Conservation (phyloP, 2,797 vertebrate species). For the Bradypodion ventrale region DNA sequence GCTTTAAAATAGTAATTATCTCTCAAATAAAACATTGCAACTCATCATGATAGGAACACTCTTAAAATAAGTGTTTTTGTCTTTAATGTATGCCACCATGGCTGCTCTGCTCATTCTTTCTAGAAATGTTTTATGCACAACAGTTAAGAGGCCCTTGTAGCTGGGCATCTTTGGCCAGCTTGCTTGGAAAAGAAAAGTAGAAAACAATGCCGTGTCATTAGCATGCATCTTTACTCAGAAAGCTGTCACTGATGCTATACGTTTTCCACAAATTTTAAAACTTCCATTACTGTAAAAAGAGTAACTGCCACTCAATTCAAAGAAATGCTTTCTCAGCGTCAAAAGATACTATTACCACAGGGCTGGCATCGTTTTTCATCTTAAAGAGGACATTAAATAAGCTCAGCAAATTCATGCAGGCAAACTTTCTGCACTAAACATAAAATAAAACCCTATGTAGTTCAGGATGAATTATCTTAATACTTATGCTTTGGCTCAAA, state of each 20-base stretch:
- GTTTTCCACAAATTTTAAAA: slow-evolving; percentile 63
- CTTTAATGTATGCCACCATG: slow-evolving; percentile 33
- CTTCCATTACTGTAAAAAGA: slow-evolving; percentile 67
- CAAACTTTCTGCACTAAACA: slow-evolving; percentile 65
- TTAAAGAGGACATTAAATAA: slow-evolving; percentile 77
- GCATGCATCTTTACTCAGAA: slow-evolving; percentile 44
- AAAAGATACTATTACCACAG: slow-evolving; percentile 71
- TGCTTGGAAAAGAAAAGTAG: slow-evolving; percentile 47
- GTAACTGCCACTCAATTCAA: slow-evolving; percentile 68
- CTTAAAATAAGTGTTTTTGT: slow-evolving; percentile 45
- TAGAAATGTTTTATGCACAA: slow-evolving; percentile 36
- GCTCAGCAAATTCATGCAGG: slow-evolving; percentile 72
- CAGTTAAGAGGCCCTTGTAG: slow-evolving; percentile 43
- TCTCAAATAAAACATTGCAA: slow-evolving; percentile 36
- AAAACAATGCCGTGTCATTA: slow-evolving; percentile 43
- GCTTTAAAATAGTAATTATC: slow-evolving; percentile 41
- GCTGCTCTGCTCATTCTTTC: slow-evolving; percentile 28
- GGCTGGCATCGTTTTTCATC: slow-evolving; percentile 74
- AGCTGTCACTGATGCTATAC: slow-evolving; percentile 53
- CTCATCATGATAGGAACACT: slow-evolving; percentile 23
- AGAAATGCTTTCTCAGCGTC: slow-evolving; percentile 71
- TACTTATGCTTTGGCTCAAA: slow-evolving; percentile 70
- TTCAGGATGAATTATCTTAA: slow-evolving; percentile 76
- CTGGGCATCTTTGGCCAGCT: slow-evolving; percentile 46
- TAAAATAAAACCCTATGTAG: slow-evolving; percentile 73